phyloP scores from a whole-genome alignment of 2,888 invertebrate species.

The Leucozona laternaria region DNA sequence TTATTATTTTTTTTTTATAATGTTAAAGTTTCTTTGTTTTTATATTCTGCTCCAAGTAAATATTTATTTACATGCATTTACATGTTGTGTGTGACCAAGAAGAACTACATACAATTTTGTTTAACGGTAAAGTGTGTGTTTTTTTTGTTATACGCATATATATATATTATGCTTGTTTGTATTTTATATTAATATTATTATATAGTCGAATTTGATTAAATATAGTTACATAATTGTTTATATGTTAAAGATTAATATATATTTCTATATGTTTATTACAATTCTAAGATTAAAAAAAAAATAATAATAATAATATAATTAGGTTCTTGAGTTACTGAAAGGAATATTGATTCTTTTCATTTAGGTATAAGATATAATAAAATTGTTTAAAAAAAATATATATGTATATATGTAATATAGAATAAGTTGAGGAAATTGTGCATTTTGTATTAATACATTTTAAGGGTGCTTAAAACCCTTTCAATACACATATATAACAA shows the following conservation, averaged over 20 bases:
- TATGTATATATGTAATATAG: conserved; percentile 33
- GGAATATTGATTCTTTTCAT: conserved; percentile 39
- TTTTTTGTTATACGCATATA: conserved; percentile 25
- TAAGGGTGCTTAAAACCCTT: conserved; percentile 3
- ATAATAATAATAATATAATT: no score
- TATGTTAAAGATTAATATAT: conserved; percentile 51
- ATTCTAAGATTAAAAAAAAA: conserved; percentile 28
- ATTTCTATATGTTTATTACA: conserved; percentile 54
- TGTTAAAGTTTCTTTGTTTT: conserved; percentile 23
- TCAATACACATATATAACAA: conserved; percentile 36
- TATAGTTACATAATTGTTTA: conserved; percentile 35
- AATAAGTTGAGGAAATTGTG: conserved; percentile 63
- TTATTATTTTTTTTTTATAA: conserved; percentile 31
- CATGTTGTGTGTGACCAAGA: conserved; percentile 28
- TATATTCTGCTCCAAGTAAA: conserved; percentile 45
- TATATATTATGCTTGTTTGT: conserved; percentile 2
- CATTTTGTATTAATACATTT: conserved; percentile 58
- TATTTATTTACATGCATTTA: conserved; percentile 41
- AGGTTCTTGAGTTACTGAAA: conserved; percentile 56
- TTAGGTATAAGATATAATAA: conserved; percentile 35
- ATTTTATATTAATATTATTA: conserved; percentile 19
- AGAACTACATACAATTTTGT: conserved; percentile 31
- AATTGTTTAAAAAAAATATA: conserved; percentile 39
- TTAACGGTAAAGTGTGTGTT: conserved; percentile 22
- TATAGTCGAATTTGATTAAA: conserved; percentile 42